Conservation (phyloP, 2,888 invertebrate species). For the Drosophila engyochracea region DNA sequence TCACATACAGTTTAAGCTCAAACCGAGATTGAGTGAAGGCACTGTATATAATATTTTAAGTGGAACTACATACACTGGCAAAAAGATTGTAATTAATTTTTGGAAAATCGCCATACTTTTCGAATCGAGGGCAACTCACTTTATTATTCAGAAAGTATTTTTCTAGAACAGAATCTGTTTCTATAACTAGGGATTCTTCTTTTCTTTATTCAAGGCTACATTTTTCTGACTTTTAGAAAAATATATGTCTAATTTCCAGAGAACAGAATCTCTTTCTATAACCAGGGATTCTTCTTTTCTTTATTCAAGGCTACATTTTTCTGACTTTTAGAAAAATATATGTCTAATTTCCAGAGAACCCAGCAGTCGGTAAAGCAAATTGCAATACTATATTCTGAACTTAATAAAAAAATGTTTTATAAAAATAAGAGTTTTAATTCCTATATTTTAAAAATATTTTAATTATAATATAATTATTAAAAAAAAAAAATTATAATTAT, state of each 20-base stretch:
- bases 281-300: neutral
- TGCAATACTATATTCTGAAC: neutral
- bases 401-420: neutral
- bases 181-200: neutral
- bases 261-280: neutral
- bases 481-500: neutral
- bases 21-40: neutral
- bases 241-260: neutral
- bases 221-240: neutral
- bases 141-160: neutral
- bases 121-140: neutral
- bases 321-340: neutral
- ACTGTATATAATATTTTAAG: neutral
- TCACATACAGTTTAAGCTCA: slow-evolving; percentile 20
- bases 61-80: neutral
- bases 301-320: neutral
- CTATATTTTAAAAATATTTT: neutral
- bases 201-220: neutral
- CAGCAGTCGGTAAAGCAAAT: neutral
- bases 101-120: neutral
- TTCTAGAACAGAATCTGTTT: neutral
- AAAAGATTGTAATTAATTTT: neutral
- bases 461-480: neutral
- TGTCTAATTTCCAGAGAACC: neutral
- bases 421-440: neutral